Conservation (phyloP, 1,140 invertebrate species). For the Coptotermes formosanus region DNA sequence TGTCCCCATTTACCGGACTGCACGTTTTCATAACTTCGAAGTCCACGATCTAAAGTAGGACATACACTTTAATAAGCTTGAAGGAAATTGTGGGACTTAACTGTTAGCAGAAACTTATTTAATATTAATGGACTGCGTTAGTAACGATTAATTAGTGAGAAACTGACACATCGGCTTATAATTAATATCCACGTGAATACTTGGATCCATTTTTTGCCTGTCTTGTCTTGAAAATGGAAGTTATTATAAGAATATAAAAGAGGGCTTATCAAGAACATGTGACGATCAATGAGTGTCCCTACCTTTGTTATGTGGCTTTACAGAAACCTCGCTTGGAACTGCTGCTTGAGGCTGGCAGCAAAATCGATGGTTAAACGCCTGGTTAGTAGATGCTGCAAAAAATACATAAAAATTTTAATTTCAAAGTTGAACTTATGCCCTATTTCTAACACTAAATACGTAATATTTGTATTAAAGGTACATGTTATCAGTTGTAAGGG, state of each 20-base stretch:
- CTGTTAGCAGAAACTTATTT: background rate
- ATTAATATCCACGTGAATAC: background rate
- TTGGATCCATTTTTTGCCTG: background rate
- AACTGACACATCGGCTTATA: background rate
- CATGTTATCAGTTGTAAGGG: too few relatives aligned
- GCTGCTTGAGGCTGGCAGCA: background rate
- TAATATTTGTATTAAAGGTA: too few relatives aligned
- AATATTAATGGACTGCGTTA: background rate
- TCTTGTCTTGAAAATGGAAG: background rate
- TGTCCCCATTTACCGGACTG: too few relatives aligned
- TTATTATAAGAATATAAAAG: background rate
- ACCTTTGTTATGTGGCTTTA: background rate
- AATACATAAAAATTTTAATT: background rate
- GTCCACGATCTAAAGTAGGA: background rate
- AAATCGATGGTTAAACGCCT: background rate
- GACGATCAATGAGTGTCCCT: background rate
- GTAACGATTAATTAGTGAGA: background rate
- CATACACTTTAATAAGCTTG: background rate
- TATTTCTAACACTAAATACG: too few relatives aligned
- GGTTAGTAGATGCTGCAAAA: background rate
- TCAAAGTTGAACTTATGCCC: background rate
- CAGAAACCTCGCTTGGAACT: background rate
- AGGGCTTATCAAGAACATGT: background rate
- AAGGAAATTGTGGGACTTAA: background rate
- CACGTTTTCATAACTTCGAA: too few relatives aligned